Evolutionary conservation across 2,888 invertebrate species (phyloP).

Genomic region (Chymomyza procnemis): DNA sequence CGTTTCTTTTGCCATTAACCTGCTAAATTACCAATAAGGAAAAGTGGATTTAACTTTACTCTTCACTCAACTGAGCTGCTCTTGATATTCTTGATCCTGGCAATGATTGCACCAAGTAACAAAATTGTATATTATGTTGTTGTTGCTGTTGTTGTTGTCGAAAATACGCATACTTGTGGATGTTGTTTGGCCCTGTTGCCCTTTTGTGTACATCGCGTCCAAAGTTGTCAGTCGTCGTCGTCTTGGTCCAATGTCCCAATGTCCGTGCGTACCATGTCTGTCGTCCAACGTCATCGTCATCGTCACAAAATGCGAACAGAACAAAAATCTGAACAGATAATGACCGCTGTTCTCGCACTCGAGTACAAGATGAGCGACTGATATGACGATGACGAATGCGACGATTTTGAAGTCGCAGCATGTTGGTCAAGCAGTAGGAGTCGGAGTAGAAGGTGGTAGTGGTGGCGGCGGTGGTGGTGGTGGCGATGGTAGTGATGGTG

Average conservation of each 20-base stretch:
- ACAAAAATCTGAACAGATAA: constrained; percentile 65
- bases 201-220: constrained; percentile 18
- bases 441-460: constrained; percentile 17
- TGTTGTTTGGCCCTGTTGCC: constrained; percentile 9
- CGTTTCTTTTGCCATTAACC: constrained; percentile 63
- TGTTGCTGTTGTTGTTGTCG: constrained; percentile 1
- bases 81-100: constrained; percentile 58
- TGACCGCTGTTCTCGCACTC: constrained; percentile 71
- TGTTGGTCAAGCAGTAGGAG: not conserved
- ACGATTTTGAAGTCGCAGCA: constrained; percentile 55
- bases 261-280: not conserved
- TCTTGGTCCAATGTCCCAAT: constrained; percentile 2
- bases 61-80: constrained; percentile 1
- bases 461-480: constrained; percentile 33
- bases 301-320: constrained; percentile 51
- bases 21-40: constrained; percentile 69
- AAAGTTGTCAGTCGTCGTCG: not conserved
- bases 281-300: constrained; percentile 21
- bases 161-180: not conserved
- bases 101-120: constrained; percentile 62
- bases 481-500: constrained; percentile 32
- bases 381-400: constrained; percentile 69
- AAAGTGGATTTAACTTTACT: constrained; percentile 59
- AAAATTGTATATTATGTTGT: constrained; percentile 57
- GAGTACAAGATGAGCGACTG: constrained; percentile 68